A percentile compares a stretch with the other conserved stretches of the same genome.
Conservation (phyloP, 2,888 invertebrate genomes). For the Drosophila demipolita region DNA sequence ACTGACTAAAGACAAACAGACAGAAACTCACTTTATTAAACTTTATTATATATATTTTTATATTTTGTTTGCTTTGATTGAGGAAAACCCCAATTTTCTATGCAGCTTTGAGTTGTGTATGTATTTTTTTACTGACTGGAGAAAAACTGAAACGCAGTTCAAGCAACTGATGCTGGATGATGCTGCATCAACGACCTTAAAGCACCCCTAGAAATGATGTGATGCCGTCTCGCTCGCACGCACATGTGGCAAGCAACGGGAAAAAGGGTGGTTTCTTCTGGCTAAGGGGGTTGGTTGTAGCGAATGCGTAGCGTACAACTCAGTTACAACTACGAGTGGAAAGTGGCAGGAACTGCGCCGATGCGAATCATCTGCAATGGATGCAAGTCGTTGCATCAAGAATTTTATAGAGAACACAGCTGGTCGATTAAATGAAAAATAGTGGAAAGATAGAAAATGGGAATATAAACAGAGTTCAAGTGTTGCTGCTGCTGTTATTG, state of each 20-base stretch:
- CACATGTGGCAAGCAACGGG: not conserved
- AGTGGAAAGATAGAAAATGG: not conserved
- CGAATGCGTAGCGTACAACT: slow-evolving; percentile 58
- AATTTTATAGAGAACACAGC: slow-evolving; percentile 14
- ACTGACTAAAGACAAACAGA: too few relatives aligned
- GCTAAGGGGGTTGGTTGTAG: slow-evolving; percentile 28
- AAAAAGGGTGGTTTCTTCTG: slow-evolving; percentile 54
- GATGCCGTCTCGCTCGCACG: slow-evolving; percentile 51
- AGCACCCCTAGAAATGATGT: slow-evolving; percentile 40
- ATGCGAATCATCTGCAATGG: slow-evolving; percentile 35
- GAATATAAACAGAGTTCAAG: not conserved
- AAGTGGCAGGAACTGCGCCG: slow-evolving; percentile 58
- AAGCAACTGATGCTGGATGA: slow-evolving; percentile 50
- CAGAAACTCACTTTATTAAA: not conserved
- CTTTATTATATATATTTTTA: not conserved
- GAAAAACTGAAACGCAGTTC: slow-evolving; percentile 60
- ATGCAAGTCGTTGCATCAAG: slow-evolving; percentile 3
- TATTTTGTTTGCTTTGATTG: not conserved
- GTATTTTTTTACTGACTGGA: slow-evolving; percentile 18
- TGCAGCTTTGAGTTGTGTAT: slow-evolving; percentile 28
- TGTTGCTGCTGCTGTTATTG: not conserved
- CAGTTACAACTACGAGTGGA: slow-evolving; percentile 63
- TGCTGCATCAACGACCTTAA: slow-evolving; percentile 63
- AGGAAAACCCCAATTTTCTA: not conserved
- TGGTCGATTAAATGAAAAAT: slow-evolving; percentile 12